These are phyloP conservation scores for Pseudocheirus occidentalis DNA, from an alignment of 2,797 vertebrate genomes.

Conservation along the genomic window DNA sequence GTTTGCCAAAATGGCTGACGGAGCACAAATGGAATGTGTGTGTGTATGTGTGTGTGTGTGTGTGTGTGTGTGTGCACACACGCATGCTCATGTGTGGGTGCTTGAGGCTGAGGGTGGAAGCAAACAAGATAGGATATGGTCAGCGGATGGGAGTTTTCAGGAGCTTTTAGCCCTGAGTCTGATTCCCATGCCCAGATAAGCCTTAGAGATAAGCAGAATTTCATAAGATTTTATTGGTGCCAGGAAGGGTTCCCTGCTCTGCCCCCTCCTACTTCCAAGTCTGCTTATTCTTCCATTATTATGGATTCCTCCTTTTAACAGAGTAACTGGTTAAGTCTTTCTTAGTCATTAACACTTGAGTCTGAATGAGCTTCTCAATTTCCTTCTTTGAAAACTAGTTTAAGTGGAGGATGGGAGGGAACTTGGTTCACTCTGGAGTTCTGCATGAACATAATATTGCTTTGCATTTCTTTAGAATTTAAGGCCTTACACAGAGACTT, in stretches of 20 bases:
- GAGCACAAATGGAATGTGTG: constrained; percentile 69
- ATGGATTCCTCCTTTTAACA: neutral
- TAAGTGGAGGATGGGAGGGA: neutral
- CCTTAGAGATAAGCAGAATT: neutral
- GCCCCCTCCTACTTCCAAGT: neutral
- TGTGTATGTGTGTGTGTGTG: neutral
- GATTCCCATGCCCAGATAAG: neutral
- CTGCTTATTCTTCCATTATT: neutral
- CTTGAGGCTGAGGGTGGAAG: neutral
- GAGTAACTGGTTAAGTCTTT: neutral
- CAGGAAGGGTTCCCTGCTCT: neutral
- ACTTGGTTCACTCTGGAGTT: neutral
- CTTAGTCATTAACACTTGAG: neutral
- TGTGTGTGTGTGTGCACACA: neutral
- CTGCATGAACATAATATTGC: neutral
- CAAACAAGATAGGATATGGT: neutral
- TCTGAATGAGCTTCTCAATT: neutral
- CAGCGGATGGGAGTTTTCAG: neutral
- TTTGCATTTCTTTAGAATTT: neutral
- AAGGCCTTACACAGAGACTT: neutral
- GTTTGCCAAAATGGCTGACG: constrained; percentile 72
- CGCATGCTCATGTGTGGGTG: neutral
- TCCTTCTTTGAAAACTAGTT: neutral
- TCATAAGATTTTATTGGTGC: neutral
- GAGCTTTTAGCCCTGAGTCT: neutral